Evolutionary conservation across 2,113 vertebrate species (phyloP).

Genomic region (Melanerpes aurifrons): DNA sequence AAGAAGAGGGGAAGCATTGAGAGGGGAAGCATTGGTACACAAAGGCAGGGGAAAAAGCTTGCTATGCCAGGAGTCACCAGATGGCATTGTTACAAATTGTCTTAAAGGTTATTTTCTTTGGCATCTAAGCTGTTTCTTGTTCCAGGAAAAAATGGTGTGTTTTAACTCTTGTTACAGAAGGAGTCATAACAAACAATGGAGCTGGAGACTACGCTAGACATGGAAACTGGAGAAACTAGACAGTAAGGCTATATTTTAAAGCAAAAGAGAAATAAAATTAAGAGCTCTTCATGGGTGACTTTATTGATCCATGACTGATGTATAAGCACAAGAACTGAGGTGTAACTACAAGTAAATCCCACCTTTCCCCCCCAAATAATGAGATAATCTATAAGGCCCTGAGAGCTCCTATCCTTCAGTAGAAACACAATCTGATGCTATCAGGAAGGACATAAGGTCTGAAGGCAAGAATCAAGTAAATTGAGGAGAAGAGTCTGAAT

Average conservation of each 20-base stretch:
- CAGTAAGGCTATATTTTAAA: not conserved
- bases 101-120: slow-evolving; percentile 51
- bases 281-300: not conserved
- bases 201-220: not conserved
- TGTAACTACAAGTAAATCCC: not conserved
- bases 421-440: slow-evolving; percentile 18
- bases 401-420: slow-evolving; percentile 34
- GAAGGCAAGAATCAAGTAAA: slow-evolving; percentile 50
- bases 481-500: slow-evolving; percentile 10
- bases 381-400: not conserved
- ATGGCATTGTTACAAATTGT: not conserved
- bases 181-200: not conserved
- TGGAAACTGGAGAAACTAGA: not conserved
- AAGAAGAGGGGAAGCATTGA: not conserved
- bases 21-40: not conserved
- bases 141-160: not conserved
- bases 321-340: not conserved
- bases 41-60: not conserved
- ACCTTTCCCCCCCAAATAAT: not conserved
- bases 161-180: not conserved
- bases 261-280: not conserved
- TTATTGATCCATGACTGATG: not conserved
- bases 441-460: not conserved
- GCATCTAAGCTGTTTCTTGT: not conserved
- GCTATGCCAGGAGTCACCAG: slow-evolving; percentile 25